phyloP scores from a whole-genome alignment of 2,797 vertebrate genomes.

The Smutsia gigantea region DNA sequence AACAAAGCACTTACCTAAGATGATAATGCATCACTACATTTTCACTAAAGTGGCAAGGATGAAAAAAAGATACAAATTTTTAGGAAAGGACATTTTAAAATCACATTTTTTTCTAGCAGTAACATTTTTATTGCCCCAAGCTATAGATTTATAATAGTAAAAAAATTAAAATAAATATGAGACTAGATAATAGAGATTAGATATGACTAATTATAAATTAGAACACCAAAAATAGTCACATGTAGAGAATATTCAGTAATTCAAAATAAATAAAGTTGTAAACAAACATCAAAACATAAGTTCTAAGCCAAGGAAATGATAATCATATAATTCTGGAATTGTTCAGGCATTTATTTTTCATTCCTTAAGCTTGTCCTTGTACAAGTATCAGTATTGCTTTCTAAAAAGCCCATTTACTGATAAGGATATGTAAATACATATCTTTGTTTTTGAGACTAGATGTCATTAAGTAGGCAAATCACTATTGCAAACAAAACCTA shows the following conservation, averaged over 20 bases:
- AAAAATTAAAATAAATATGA: slow-evolving; percentile 47
- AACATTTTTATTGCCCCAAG: slow-evolving; percentile 50
- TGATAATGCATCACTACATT: slow-evolving; percentile 48
- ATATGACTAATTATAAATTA: slow-evolving; percentile 42
- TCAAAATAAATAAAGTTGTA: slow-evolving; percentile 43
- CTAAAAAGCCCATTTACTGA: slow-evolving; percentile 50
- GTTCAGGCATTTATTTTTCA: slow-evolving; percentile 37
- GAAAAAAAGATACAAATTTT: slow-evolving; percentile 20
- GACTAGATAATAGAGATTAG: slow-evolving; percentile 16
- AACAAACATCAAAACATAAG: neutral
- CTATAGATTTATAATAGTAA: slow-evolving; percentile 57
- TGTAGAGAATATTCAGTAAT: slow-evolving; percentile 25
- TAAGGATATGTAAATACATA: slow-evolving; percentile 41
- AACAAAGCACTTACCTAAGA: slow-evolving; percentile 11
- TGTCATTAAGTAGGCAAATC: slow-evolving; percentile 51
- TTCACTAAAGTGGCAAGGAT: neutral
- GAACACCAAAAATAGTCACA: slow-evolving; percentile 30
- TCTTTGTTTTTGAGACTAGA: slow-evolving; percentile 57
- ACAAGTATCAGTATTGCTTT: slow-evolving; percentile 25
- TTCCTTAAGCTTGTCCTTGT: neutral
- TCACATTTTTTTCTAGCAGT: slow-evolving; percentile 51
- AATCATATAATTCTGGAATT: slow-evolving; percentile 31
- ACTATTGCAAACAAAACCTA: slow-evolving; percentile 31
- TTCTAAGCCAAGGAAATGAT: slow-evolving; percentile 36
- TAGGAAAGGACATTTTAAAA: slow-evolving; percentile 32